A percentile compares a stretch with the other conserved stretches of the same genome.
These are phyloP conservation scores for Mylabris sibirica DNA, from an alignment of 2,888 invertebrate species.

Conservation along the genomic window DNA sequence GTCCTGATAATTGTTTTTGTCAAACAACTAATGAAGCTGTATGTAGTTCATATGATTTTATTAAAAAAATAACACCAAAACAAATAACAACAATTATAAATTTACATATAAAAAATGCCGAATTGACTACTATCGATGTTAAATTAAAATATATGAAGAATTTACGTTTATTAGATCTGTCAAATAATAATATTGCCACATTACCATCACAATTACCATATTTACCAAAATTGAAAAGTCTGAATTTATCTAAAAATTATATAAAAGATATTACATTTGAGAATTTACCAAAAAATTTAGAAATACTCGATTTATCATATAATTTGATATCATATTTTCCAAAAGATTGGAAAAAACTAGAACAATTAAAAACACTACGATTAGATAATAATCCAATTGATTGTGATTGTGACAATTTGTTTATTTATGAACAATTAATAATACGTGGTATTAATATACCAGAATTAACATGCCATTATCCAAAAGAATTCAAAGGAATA, in stretches of 20 bases:
- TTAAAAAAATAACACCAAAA: conserved; percentile 67
- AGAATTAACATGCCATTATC: conserved; percentile 52
- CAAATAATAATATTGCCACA: conserved; percentile 46
- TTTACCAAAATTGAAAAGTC: conserved; percentile 50
- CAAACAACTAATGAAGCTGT: conserved; percentile 65
- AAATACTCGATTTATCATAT: conserved; percentile 68
- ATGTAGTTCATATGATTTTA: conserved; percentile 75
- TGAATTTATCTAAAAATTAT: conserved; percentile 53
- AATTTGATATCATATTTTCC: conserved; percentile 68
- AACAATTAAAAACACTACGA: conserved; percentile 69
- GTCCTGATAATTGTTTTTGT: conserved; percentile 67
- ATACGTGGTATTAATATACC: conserved; percentile 48
- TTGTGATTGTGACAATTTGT: conserved; percentile 75
- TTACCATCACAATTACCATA: conserved; percentile 44
- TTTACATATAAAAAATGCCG: conserved; percentile 49
- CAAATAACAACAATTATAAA: conserved; percentile 48
- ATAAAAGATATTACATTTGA: conserved; percentile 50
- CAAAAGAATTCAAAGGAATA: conserved; percentile 49
- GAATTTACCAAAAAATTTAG: conserved; percentile 52
- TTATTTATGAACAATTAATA: conserved; percentile 68
- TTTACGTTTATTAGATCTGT: conserved; percentile 51
- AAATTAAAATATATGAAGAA: conserved; percentile 55
- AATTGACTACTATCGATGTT: conserved; percentile 50
- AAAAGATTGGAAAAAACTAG: conserved; percentile 65
- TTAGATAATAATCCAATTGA: conserved; percentile 73